Percentiles rank a stretch among this genome's conserved stretches.
Conservation (phyloP, 2,888 invertebrate species). For the Lasioglossum pauxillum region DNA sequence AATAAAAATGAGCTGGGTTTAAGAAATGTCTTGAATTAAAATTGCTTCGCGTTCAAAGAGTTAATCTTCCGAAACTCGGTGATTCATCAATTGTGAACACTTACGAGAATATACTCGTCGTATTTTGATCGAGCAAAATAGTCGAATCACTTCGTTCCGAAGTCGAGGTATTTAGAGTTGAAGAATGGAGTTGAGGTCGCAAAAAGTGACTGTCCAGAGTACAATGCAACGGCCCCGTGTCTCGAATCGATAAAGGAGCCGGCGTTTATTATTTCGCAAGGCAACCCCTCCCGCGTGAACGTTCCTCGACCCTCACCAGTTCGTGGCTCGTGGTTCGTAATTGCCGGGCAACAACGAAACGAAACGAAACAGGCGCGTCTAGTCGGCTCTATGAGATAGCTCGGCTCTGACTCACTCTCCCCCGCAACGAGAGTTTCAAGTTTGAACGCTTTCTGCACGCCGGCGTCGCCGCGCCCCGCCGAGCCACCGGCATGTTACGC, state of each 20-base stretch:
- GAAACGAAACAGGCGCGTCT: constrained; percentile 42
- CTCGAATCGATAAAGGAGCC: constrained; percentile 66
- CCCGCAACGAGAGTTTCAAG: constrained; percentile 54
- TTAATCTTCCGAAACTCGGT: background rate
- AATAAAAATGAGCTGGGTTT: too few relatives aligned
- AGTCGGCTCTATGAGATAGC: constrained; percentile 51
- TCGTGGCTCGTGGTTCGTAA: constrained; percentile 49
- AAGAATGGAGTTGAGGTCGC: background rate
- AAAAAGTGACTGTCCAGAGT: constrained; percentile 1
- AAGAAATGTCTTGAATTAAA: too few relatives aligned
- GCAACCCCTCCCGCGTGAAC: constrained; percentile 57
- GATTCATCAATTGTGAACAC: background rate
- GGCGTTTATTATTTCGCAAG: constrained; percentile 68
- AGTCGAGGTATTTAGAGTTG: background rate
- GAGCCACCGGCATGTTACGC: constrained; percentile 30
- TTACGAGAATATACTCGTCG: background rate
- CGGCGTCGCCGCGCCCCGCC: constrained; percentile 2
- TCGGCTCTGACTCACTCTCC: constrained; percentile 59
- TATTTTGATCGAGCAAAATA: background rate
- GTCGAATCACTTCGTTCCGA: background rate
- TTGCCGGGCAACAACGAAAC: constrained; percentile 56
- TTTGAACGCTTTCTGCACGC: constrained; percentile 57
- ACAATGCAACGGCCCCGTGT: constrained; percentile 52
- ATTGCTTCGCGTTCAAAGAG: too few relatives aligned
- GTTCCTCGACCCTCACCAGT: constrained; percentile 53